Base-by-base conservation (phyloP, 2,888 invertebrate genomes). In the Physocephala rufipes region DNA sequence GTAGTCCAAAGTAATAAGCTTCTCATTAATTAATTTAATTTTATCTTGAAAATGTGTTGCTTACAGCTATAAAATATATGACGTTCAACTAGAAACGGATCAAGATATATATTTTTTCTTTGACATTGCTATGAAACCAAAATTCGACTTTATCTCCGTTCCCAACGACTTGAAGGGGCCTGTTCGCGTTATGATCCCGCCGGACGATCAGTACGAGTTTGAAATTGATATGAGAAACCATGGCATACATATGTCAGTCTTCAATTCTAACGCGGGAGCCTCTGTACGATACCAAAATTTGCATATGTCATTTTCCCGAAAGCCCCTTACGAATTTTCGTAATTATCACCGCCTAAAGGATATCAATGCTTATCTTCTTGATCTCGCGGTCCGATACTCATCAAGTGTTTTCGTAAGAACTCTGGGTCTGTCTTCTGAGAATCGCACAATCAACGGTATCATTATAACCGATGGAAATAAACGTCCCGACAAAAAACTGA, bases 341-440 rank as follows among this genome's bases (percentile, higher is more conserved):
- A n/a, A 73, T 21, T 85, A 80, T 78, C 78, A 82, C 51, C 79
- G 83, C 47, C 76, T 77, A 69, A 75, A 63, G 28, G 81, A 81
- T 86, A 89, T 91, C 63, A 85, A 89, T 75, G 85, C 81, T 0
- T 89, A 89, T 75, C 75, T 90, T 74, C 85, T 87, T 62, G 79
- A 82, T 16, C 78, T 91, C 70, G 88, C 88, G 0, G 77, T 75
- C 0, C 77, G 80, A 26, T 88, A 90, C 78, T 89, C 90, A 0
- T 79, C 87, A 21, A 80, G 89, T 2, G 90, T 89, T 0, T 87
- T 84, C 0, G 79, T 91, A 1, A 85, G 89, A 58, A 86, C 83
- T 26, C 88, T 90, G 43, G 93, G 92, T 1, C 82, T 82, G 51
- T 89, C 90, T 2, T 89, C 84, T 74, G 90, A 92, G 82, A 88